Conservation (phyloP, 2,797 vertebrate genomes). For the Micropoecilia bifurca region DNA sequence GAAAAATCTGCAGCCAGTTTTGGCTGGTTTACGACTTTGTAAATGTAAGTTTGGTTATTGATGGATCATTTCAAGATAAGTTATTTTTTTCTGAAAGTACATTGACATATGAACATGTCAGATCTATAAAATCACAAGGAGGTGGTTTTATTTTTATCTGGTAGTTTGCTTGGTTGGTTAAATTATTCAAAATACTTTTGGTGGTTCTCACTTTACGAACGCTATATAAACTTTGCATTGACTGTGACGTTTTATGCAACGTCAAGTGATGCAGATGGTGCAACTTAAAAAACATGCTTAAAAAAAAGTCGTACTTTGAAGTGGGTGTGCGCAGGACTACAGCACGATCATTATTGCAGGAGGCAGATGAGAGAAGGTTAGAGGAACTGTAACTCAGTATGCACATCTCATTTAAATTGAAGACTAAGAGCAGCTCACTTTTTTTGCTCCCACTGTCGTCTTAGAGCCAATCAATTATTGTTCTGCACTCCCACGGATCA, state of each 20-base stretch:
- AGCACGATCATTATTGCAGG: conserved; percentile 27
- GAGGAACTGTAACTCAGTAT: conserved; percentile 37
- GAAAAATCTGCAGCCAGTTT: not conserved
- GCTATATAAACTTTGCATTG: not conserved
- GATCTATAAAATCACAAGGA: not conserved
- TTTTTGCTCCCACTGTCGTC: conserved; percentile 51
- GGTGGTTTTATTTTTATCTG: not conserved
- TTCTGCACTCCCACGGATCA: conserved; percentile 35
- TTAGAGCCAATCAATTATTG: conserved; percentile 56
- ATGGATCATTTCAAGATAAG: not conserved
- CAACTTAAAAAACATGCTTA: conserved; percentile 6
- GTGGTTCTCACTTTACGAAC: not conserved
- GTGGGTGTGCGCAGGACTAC: conserved; percentile 16
- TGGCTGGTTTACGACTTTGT: not conserved
- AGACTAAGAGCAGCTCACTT: conserved; percentile 46
- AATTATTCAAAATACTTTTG: not conserved
- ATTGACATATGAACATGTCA: not conserved
- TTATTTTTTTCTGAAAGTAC: not conserved
- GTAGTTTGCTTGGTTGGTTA: not conserved
- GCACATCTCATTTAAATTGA: conserved; percentile 44
- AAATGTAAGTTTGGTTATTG: not conserved
- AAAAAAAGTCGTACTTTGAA: conserved; percentile 8
- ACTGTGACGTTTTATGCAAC: not conserved
- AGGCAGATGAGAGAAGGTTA: conserved; percentile 22
- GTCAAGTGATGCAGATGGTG: not conserved